These are phyloP conservation scores for Sebastes itinus DNA, from an alignment of 2,797 vertebrate genomes.

Conservation along the genomic window DNA sequence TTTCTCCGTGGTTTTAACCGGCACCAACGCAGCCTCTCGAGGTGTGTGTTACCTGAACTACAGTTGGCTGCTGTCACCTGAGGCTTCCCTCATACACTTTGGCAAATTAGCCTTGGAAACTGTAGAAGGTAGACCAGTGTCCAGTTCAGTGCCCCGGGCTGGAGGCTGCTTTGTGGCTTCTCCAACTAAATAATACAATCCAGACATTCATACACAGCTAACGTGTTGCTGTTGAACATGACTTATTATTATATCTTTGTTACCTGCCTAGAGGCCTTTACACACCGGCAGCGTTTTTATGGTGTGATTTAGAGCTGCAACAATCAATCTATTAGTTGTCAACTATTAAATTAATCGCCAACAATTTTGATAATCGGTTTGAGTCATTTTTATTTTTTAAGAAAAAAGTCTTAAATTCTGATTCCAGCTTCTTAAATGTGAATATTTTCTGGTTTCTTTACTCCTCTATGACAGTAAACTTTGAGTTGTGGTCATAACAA, in stretches of 20 bases:
- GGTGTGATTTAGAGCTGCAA: no score
- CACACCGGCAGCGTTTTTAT: no score
- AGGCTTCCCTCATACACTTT: slow-evolving; percentile 45
- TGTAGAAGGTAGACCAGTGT: slow-evolving; percentile 47
- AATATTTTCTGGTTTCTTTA: no score
- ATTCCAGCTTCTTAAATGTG: no score
- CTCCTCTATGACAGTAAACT: no score
- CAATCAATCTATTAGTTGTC: no score
- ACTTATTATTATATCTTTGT: background rate
- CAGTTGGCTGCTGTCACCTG: slow-evolving; percentile 40
- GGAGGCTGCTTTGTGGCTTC: background rate
- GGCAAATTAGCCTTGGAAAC: slow-evolving; percentile 59
- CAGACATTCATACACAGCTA: background rate
- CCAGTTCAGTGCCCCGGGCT: slow-evolving; percentile 19
- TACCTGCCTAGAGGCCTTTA: no score
- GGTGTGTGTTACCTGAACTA: slow-evolving; percentile 40
- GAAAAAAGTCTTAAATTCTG: no score
- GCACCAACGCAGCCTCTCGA: background rate
- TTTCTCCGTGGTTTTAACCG: background rate
- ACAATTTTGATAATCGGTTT: no score
- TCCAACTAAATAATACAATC: background rate
- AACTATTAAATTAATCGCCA: no score
- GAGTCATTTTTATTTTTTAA: no score
- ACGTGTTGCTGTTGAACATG: background rate
- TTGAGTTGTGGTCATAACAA: no score